Evolutionary conservation across 2,113 vertebrate genomes (phyloP), one percentile per base, ranked within the genome.

Genomic region (Callithrix jacchus): DNA sequence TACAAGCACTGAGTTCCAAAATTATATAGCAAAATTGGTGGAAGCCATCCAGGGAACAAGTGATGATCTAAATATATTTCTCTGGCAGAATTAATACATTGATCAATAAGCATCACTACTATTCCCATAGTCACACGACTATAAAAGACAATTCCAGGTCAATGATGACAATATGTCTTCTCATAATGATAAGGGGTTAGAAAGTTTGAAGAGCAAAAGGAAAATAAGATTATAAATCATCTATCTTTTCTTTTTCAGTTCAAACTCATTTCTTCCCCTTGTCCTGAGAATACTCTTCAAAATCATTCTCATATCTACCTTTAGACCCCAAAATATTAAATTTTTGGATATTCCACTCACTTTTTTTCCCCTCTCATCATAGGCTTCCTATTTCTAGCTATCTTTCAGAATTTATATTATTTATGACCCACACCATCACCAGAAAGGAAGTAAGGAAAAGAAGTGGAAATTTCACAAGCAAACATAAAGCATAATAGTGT

Each of bases 361-460:
- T 11, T 97, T 71, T 17, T 71, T 79, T 93, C 88, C 79, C 68
- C 27, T 58, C 54, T 91, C 81, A 74, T 37, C 16, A 16, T 64
- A 42, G 27, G 30, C 21, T 83, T 88, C 42, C 56, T 80, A 94
- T 76, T 87, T 91, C 42, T 95, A 92, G 42, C 9, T 89, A 27
- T 81, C 23, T 81, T 94, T 96, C 37, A 87, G 20, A 89, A 93
- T 66, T 76, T 93, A 87, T 77, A 86, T 47, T 56, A 79, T n/a
- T 77, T 82, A 89, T 49, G 25, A 83, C 32, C 37, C 40, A 85
- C 11, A 89, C n/a, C 23, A 76, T 74, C 35, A 95, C 32, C 61
- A 89, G 37, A 94, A 77, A 93, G 35, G 49, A 95, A 96, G n/a
- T 8, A 97, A 86, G 54, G 35, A 66, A 95, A 97, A 74, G 16